These are phyloP conservation scores for Mycalesis mineus DNA, from an alignment of 2,888 invertebrate species.

Conservation along the genomic window DNA sequence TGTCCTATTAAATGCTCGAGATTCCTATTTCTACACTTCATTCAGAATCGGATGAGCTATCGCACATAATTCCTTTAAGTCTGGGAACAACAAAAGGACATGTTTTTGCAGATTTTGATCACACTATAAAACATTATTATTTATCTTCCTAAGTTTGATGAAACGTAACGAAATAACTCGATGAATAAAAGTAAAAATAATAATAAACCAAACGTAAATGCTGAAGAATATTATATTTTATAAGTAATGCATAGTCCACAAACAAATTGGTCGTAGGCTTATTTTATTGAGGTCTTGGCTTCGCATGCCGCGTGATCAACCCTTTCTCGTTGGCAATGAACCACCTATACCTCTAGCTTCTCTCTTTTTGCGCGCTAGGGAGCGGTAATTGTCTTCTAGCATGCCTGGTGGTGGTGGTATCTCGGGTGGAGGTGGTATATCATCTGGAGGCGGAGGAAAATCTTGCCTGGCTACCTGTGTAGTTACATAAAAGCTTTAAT, in stretches of 20 bases:
- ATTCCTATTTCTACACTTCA: too few species aligned
- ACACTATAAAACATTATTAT: too few species aligned
- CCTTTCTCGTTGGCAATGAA: not conserved
- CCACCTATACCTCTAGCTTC: not conserved
- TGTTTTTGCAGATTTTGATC: too few species aligned
- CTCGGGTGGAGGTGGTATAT: slow-evolving; percentile 34
- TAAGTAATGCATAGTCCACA: not conserved
- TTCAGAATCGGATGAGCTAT: too few species aligned
- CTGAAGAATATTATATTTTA: not conserved
- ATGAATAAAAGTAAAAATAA: too few species aligned
- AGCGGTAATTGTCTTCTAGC: not conserved
- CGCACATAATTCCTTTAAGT: too few species aligned
- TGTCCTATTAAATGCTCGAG: too few species aligned
- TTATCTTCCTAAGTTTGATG: too few species aligned
- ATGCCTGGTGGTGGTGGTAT: not conserved
- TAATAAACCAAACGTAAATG: not conserved
- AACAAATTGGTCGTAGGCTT: not conserved
- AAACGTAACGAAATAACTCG: too few species aligned
- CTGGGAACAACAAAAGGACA: too few species aligned
- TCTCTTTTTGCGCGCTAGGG: not conserved
- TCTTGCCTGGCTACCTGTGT: slow-evolving; percentile 51
- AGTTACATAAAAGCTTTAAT: not conserved
- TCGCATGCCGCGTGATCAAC: not conserved
- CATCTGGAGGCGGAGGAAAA: slow-evolving; percentile 27
- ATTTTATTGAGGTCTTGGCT: not conserved